Percentiles rank a stretch among this genome's conserved stretches.
Evolutionary conservation across 1,140 invertebrate genomes (phyloP).

Genomic region (Geopemphigus sp.): DNA sequence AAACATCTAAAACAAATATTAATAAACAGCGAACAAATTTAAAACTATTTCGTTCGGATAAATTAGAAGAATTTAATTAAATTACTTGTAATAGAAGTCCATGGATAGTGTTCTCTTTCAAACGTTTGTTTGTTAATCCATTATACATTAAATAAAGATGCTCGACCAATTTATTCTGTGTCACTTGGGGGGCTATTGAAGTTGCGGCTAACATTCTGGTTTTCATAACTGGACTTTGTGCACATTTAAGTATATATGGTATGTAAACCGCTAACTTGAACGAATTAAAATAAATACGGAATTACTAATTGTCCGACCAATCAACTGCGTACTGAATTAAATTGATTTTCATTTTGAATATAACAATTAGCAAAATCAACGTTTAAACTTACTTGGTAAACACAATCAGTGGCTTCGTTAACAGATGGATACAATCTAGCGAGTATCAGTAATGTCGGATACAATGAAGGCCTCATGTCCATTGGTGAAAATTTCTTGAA

Average conservation of each 20-base stretch:
- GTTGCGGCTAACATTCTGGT: constrained; percentile 56
- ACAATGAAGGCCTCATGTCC: constrained; percentile 57
- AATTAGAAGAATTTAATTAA: not conserved
- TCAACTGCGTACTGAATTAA: not conserved
- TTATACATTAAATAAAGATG: constrained; percentile 54
- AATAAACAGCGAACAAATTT: not conserved
- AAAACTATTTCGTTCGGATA: not conserved
- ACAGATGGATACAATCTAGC: constrained; percentile 74
- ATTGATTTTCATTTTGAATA: not conserved
- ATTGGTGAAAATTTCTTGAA: constrained; percentile 58
- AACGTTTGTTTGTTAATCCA: constrained; percentile 53
- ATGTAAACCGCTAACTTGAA: constrained; percentile 56
- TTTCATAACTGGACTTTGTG: constrained; percentile 54
- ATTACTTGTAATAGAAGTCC: constrained; percentile 58
- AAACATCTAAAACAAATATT: constrained; percentile 26
- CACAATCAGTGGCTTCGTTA: constrained; percentile 60
- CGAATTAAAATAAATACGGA: constrained; percentile 21
- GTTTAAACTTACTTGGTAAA: constrained; percentile 52
- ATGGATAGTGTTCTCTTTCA: constrained; percentile 57
- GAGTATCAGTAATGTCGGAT: constrained; percentile 77
- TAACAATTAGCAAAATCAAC: constrained; percentile 5
- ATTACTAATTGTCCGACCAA: not conserved
- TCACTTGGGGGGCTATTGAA: constrained; percentile 56
- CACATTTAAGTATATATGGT: constrained; percentile 55
- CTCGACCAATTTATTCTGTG: constrained; percentile 55